phyloP scores from a whole-genome alignment of 2,797 vertebrate genomes.

The Onychomys arenicola region DNA sequence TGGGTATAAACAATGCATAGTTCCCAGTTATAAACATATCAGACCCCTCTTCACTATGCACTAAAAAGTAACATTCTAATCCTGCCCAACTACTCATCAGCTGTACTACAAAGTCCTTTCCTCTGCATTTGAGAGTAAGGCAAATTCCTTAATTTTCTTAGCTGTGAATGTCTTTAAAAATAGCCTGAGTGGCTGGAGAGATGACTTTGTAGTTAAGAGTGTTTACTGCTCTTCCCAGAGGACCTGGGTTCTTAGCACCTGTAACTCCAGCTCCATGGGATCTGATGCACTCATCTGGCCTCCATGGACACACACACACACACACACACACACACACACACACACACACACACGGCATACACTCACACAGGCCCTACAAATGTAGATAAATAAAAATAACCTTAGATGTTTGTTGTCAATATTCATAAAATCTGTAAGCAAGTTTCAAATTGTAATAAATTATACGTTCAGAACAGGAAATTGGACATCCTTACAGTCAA shows the following conservation, averaged over 20 bases:
- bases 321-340: not conserved
- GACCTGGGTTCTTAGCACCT: not conserved
- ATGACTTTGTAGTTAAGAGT: not conserved
- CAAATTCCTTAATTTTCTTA: slow-evolving; percentile 59
- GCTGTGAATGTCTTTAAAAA: slow-evolving; percentile 51
- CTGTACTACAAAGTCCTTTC: slow-evolving; percentile 25
- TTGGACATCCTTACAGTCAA: slow-evolving; percentile 3
- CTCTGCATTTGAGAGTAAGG: slow-evolving; percentile 52
- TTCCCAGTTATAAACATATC: slow-evolving; percentile 65
- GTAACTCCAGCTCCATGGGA: not conserved
- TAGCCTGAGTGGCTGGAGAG: not conserved
- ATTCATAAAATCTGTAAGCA: slow-evolving; percentile 42
- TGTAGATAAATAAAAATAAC: slow-evolving; percentile 24
- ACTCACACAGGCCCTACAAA: not conserved
- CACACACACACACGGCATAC: not conserved
- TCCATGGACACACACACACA: not conserved
- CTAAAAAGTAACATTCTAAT: slow-evolving; percentile 38
- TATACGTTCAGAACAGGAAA: slow-evolving; percentile 52
- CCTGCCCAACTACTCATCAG: slow-evolving; percentile 16
- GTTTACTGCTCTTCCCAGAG: not conserved
- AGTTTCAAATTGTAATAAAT: slow-evolving; percentile 53
- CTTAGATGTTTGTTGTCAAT: not conserved
- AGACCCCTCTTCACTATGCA: slow-evolving; percentile 12
- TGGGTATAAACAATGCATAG: not conserved
- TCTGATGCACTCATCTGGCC: not conserved